Conservation (phyloP, 1,140 invertebrate species). For the Atta texana region DNA sequence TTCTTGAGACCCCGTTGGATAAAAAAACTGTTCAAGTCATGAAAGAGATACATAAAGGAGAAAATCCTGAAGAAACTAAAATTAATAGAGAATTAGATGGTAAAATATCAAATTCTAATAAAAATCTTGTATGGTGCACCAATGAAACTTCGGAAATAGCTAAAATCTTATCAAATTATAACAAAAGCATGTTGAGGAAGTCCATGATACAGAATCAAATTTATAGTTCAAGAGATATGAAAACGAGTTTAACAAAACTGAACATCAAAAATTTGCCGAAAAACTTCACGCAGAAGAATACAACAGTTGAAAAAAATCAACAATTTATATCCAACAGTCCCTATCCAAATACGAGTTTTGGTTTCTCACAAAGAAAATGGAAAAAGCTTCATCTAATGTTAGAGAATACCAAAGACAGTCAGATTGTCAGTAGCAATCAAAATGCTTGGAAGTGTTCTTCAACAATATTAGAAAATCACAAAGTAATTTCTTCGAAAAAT, state of each 20-base stretch:
- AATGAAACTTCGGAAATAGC: slow-evolving; percentile 75
- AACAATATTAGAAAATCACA: background rate
- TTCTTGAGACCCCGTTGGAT: slow-evolving; percentile 43
- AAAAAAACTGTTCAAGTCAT: slow-evolving; percentile 1
- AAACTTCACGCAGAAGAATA: slow-evolving; percentile 3
- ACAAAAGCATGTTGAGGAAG: slow-evolving; percentile 60
- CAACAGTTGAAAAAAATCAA: background rate
- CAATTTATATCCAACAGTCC: background rate
- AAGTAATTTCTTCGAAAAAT: slow-evolving; percentile 18
- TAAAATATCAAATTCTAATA: background rate
- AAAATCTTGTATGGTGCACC: slow-evolving; percentile 49
- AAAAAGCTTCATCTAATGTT: slow-evolving; percentile 52
- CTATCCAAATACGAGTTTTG: slow-evolving; percentile 32
- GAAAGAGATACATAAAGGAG: background rate
- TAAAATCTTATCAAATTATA: slow-evolving; percentile 77
- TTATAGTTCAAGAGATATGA: slow-evolving; percentile 34
- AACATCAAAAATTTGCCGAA: background rate
- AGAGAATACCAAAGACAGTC: slow-evolving; percentile 54
- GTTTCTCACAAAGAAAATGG: slow-evolving; percentile 65
- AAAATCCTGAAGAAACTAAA: background rate
- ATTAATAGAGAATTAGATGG: background rate
- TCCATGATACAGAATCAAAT: slow-evolving; percentile 34
- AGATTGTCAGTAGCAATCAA: background rate
- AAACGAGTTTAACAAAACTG: background rate
- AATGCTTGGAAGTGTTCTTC: background rate